Evolutionary conservation across 2,797 vertebrate genomes (phyloP).

Genomic region (Nothura maculosa): DNA sequence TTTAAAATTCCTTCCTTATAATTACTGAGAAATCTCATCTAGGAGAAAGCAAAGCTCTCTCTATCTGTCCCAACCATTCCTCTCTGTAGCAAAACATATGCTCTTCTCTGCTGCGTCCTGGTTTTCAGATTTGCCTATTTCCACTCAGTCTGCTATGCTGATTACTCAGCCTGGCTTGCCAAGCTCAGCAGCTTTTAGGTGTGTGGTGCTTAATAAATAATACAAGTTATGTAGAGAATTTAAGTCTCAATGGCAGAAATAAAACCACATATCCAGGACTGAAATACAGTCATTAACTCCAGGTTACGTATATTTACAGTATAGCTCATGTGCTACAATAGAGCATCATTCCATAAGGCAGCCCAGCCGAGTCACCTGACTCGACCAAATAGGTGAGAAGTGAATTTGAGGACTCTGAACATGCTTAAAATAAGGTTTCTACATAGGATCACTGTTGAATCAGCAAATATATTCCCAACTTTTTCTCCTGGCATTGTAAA

Average conservation of each 20-base stretch:
- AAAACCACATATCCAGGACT: background rate
- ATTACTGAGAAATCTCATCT: conserved; percentile 67
- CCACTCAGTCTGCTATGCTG: conserved; percentile 24
- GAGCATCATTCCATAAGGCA: background rate
- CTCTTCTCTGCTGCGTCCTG: conserved; percentile 30
- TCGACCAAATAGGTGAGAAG: background rate
- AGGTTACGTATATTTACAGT: background rate
- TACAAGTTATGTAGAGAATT: background rate
- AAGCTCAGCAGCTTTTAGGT: conserved; percentile 62
- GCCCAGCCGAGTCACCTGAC: background rate
- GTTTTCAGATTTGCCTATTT: conserved; percentile 8
- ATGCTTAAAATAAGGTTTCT: background rate
- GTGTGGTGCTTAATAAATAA: conserved; percentile 74
- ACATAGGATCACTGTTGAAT: background rate
- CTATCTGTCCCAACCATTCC: background rate
- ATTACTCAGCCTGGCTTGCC: conserved; percentile 55
- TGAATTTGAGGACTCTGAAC: background rate
- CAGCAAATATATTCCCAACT: background rate
- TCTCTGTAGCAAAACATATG: conserved; percentile 29
- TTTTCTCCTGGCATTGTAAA: background rate
- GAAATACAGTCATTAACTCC: background rate
- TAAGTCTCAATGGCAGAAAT: background rate
- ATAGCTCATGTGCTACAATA: background rate
- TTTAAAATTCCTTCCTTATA: conserved; percentile 79
- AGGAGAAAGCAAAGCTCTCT: conserved; percentile 25